These are phyloP conservation scores for Onychomys leucogaster DNA, from an alignment of 2,797 vertebrate species.

Conservation along the genomic window DNA sequence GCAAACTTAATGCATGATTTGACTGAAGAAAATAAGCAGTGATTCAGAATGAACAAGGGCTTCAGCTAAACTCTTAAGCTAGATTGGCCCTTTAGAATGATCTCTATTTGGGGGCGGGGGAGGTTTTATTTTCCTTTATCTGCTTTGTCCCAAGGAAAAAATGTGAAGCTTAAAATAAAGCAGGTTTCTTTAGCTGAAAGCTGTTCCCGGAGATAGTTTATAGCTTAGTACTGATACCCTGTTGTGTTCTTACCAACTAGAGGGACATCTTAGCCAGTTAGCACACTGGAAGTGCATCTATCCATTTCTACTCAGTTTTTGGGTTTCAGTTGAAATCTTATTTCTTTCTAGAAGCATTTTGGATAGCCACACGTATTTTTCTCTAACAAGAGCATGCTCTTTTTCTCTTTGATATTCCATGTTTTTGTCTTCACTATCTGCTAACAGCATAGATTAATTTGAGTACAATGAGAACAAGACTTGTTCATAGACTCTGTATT, in stretches of 20 bases:
- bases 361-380: neutral
- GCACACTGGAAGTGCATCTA: neutral
- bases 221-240: neutral
- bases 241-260: neutral
- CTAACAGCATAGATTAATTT: neutral
- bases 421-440: neutral
- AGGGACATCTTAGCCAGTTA: neutral
- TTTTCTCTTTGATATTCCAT: neutral
- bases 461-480: constrained; percentile 8
- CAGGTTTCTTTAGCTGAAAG: neutral
- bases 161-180: neutral
- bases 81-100: neutral
- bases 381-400: neutral
- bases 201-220: neutral
- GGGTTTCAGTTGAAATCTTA: neutral
- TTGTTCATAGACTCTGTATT: neutral
- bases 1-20: neutral
- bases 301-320: neutral
- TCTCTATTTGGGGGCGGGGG: neutral
- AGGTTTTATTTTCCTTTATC: neutral
- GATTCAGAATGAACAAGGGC: neutral
- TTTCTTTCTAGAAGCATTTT: neutral
- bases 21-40: neutral
- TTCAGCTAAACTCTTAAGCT: neutral
- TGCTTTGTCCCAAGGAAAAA: neutral